Percentiles rank a stretch among this genome's conserved stretches.
Evolutionary conservation across 2,797 vertebrate species (phyloP).

Genomic region (Spondyliosoma cantharus): DNA sequence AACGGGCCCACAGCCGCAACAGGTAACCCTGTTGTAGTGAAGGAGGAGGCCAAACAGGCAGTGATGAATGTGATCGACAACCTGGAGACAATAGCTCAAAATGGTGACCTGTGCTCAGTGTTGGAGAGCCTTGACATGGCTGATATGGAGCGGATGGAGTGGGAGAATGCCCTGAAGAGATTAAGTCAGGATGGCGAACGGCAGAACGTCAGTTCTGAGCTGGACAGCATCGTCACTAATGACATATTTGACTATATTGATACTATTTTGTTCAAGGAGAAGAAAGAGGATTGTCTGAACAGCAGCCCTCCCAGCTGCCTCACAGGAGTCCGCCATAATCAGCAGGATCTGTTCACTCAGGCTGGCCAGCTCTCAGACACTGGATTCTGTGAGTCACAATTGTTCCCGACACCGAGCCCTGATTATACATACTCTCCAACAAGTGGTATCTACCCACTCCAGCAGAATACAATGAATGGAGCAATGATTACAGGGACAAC

Average conservation of each 20-base stretch:
- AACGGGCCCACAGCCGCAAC: accelerated
- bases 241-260: conserved; percentile 80
- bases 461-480: conserved; percentile 13
- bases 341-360: conserved; percentile 11
- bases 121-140: conserved; percentile 70
- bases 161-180: conserved; percentile 80
- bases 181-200: conserved; percentile 59
- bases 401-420: conserved; percentile 31
- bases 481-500: not conserved
- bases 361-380: not conserved
- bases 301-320: conserved; percentile 37
- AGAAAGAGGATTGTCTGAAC: conserved; percentile 21
- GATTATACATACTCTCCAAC: not conserved
- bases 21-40: conserved; percentile 33
- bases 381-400: conserved; percentile 27
- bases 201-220: conserved; percentile 56
- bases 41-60: conserved; percentile 71
- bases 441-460: conserved; percentile 41
- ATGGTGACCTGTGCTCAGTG: conserved; percentile 51
- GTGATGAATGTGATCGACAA: conserved; percentile 76
- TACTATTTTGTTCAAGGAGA: conserved; percentile 75
- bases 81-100: conserved; percentile 75
- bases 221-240: conserved; percentile 68
- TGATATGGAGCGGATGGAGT: conserved; percentile 70
- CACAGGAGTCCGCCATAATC: not conserved